Evolutionary conservation across 2,888 invertebrate species (phyloP), one percentile per base, ranked within the genome.

Genomic region (Protophormia terraenovae): DNA sequence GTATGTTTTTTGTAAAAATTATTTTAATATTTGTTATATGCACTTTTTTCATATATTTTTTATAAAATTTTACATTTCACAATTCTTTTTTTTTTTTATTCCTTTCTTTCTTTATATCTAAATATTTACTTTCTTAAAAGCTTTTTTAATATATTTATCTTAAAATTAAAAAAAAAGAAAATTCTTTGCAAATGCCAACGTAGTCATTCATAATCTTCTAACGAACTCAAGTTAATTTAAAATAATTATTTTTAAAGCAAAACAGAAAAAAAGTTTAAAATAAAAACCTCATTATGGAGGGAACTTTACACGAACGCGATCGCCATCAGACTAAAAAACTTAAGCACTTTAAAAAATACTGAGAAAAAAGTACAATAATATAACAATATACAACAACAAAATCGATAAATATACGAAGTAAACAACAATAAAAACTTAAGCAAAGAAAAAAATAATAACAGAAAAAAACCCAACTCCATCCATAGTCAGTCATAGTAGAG

Each of bases 241-340:
- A 53, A 50, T 69, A 41, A 32, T 45, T 69, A 22, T 5, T 60
- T 67, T 41, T n/a, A n/a, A n/a, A n/a, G n/a, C n/a, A 58, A 27
- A 64, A 50, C 58, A 47, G 60, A 69, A 27, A 2, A 32, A n/a
- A 32, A n/a, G n/a, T n/a, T 24, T 10, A 41, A 77, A 77, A 22
- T 12, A 7, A 53, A 45, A 73, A 66, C 67, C 38, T 86, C 77
- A 62, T 67, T 66, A 79, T 71, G 53, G 73, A 77, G 78, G 80
- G 79, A 78, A 86, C 83, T 86, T 82, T 77, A 87, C 86, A 53
- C 86, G 87, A 87, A 81, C 87, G 86, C 87, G 87, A 87, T 86
- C 87, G 38, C 55, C 73, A 72, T 58, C 81, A 82, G 85, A 87
- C 87, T 87, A 84, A 86, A 79, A 82, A 83, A 71, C 79, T 86